Evolutionary conservation across 2,113 vertebrate species (phyloP).

Genomic region (Charadrius vociferus): DNA sequence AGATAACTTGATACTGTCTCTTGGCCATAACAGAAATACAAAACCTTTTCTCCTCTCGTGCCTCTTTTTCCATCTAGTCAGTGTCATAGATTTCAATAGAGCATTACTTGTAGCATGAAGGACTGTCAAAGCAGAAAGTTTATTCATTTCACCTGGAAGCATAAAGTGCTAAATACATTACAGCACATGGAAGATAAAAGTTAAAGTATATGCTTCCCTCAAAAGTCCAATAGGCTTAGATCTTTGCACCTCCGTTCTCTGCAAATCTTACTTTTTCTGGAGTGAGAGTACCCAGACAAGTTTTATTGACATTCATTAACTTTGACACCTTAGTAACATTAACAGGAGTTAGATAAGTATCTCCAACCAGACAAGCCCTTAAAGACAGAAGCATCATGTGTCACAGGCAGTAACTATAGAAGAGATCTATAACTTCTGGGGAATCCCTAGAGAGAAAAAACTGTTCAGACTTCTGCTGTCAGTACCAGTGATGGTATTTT

Average conservation of each 20-base stretch:
- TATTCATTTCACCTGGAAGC: not conserved
- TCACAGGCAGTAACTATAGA: not conserved
- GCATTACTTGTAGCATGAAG: too few species aligned
- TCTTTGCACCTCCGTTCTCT: not conserved
- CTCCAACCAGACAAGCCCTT: not conserved
- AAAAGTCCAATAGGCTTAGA: not conserved
- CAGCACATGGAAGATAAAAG: not conserved
- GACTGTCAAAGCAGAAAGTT: not conserved
- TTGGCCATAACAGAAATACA: not conserved
- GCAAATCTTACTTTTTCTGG: not conserved
- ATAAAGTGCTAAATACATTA: not conserved
- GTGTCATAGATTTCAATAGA: not conserved
- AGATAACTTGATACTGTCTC: not conserved
- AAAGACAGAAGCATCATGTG: not conserved
- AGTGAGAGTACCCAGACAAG: not conserved
- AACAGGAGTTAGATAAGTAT: not conserved
- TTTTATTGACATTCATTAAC: not conserved
- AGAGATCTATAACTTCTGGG: fast-evolving
- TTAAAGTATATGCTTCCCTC: not conserved
- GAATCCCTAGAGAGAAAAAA: not conserved
- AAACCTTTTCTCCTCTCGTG: not conserved
- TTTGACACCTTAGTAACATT: not conserved
- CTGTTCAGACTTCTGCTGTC: not conserved
- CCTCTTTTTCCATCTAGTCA: not conserved
- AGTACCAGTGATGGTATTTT: not conserved